Percentiles rank a stretch among this genome's conserved stretches.
phyloP scores from a whole-genome alignment of 2,113 vertebrate species.

The Paracanthobrama guichenoti region DNA sequence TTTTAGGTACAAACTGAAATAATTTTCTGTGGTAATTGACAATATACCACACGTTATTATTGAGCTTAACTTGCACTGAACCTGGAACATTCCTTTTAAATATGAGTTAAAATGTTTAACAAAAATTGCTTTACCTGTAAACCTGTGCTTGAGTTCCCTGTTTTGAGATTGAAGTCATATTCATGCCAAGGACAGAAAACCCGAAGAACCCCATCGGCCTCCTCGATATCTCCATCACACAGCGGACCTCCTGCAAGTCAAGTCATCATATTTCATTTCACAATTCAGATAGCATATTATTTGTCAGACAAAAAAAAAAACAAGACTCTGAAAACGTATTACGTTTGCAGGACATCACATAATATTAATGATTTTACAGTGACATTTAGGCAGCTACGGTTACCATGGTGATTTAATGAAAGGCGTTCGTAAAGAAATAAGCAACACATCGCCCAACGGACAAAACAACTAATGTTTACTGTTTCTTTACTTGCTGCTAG shows the following conservation, averaged over 20 bases:
- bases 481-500: background rate
- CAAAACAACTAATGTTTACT: background rate
- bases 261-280: background rate
- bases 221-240: slow-evolving; percentile 78
- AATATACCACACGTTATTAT: background rate
- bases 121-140: slow-evolving; percentile 65
- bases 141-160: slow-evolving; percentile 69
- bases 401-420: slow-evolving; percentile 2
- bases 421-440: background rate
- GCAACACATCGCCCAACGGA: background rate
- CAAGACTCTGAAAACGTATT: background rate
- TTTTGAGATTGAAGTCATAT: slow-evolving; percentile 75
- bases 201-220: slow-evolving; percentile 70
- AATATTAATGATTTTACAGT: background rate
- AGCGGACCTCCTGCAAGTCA: slow-evolving; percentile 63
- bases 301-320: background rate
- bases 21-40: background rate
- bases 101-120: background rate
- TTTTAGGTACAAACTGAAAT: background rate
- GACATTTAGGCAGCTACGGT: background rate
- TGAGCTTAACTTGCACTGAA: background rate
- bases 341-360: background rate
- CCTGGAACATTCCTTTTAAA: background rate
- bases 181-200: slow-evolving; percentile 80
- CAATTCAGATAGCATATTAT: background rate